Evolutionary conservation across 2,888 invertebrate genomes (phyloP), one percentile per base, ranked within the genome.

Genomic region (Antitype chi): DNA sequence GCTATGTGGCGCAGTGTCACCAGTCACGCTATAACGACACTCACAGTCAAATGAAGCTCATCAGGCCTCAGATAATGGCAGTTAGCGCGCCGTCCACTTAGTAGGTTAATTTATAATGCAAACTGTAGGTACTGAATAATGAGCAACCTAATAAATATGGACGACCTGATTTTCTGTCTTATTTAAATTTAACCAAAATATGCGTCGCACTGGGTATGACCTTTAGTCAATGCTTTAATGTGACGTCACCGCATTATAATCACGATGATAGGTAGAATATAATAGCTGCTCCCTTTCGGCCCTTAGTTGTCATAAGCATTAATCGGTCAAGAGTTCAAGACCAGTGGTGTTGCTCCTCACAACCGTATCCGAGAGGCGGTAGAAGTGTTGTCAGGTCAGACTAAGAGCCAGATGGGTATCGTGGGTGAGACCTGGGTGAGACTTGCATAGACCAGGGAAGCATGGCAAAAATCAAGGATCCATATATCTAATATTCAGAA

Each of bases 101-200:
- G 25, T 77, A 74, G 74, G 74, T 72, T 85, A 84, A 84, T 81
- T 85, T 78, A 84, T 85, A 85, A 81, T 78, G 72, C 81, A 85
- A 78, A 81, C 74, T 72, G 73, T 38, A 38, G 38, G 38, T 73
- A 75, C 72, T 67, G 74, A 70, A 85, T 84, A 81, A 84, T 85
- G 78, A 72, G 57, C 81, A 67, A 71, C 85, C 74, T 81, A 73
- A 85, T 84, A 85, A 81, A 84, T 85, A 84, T 78, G 83, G 81
- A 81, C 60, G 84, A 60, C 66, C 84, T 78, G 81, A 85, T 84
- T 84, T 75, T 70, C 74, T 74, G 74, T 64, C 74, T 84, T 81
- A 83, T 78, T 77, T 72, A 83, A 74, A 78, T 78, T 68, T 53
- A 72, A 85, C 81, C 49, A 38, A 85, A 81, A 72, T 74, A 52